These are phyloP conservation scores for Euphydryas editha DNA, from an alignment of 2,888 invertebrate genomes.

Conservation along the genomic window DNA sequence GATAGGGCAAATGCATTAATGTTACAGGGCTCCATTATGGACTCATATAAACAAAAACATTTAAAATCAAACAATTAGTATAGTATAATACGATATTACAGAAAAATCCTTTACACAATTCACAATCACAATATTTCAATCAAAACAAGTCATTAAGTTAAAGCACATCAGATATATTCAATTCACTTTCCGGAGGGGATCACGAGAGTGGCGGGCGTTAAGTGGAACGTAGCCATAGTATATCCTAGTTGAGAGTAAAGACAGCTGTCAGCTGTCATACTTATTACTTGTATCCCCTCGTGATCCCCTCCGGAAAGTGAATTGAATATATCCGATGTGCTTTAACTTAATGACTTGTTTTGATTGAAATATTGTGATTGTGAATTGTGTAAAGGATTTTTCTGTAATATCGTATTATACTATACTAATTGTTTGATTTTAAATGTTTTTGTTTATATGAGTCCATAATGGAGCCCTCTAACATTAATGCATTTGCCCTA, in stretches of 20 bases:
- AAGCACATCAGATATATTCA: too few relatives aligned
- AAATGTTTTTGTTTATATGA: neutral
- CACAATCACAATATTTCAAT: neutral
- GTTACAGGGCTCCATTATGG: conserved; percentile 63
- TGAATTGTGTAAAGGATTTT: neutral
- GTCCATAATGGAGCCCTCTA: conserved; percentile 61
- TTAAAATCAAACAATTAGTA: neutral
- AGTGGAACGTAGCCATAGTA: too few relatives aligned
- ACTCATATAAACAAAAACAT: neutral
- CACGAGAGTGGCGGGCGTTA: too few relatives aligned
- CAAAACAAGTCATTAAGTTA: neutral
- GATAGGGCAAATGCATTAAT: conserved; percentile 66
- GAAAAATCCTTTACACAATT: neutral
- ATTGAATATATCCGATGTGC: too few relatives aligned
- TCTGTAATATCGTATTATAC: too few relatives aligned
- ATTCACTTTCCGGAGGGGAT: too few relatives aligned
- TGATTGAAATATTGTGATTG: neutral
- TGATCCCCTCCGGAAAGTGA: too few relatives aligned
- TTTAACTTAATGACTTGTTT: neutral
- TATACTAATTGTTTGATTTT: neutral
- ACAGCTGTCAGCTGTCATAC: too few relatives aligned
- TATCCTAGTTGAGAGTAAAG: too few relatives aligned
- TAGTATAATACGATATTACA: too few relatives aligned
- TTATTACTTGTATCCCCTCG: too few relatives aligned
- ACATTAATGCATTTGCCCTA: conserved; percentile 66